These are phyloP conservation scores for Crax fasciolata DNA, from an alignment of 2,797 vertebrate genomes.

Conservation along the genomic window DNA sequence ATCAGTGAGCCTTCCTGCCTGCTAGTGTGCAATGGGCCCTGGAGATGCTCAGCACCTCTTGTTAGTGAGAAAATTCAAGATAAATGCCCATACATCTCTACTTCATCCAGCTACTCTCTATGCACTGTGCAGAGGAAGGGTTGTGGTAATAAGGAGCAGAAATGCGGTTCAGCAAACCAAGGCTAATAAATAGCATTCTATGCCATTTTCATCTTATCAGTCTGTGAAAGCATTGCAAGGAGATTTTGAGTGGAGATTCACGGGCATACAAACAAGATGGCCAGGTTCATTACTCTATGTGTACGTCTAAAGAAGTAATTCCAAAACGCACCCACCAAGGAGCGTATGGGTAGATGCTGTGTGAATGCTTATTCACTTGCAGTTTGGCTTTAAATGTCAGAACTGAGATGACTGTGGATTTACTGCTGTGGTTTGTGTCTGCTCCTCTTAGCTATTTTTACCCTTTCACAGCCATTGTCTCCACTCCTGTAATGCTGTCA, in stretches of 20 bases:
- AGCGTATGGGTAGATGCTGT: fast-evolving
- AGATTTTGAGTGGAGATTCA: background rate
- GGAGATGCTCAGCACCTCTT: background rate
- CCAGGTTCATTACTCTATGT: background rate
- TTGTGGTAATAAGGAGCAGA: background rate
- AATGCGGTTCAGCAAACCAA: background rate
- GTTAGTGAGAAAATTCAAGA: background rate
- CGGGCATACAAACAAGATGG: background rate
- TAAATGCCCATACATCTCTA: background rate
- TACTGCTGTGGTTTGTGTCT: background rate
- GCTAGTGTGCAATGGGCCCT: background rate
- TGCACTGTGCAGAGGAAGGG: background rate
- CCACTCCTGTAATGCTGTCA: background rate
- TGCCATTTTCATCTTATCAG: background rate
- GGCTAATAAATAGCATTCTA: background rate
- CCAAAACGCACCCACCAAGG: background rate
- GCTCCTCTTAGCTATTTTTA: background rate
- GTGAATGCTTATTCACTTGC: background rate
- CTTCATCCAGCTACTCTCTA: background rate
- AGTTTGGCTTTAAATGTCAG: background rate
- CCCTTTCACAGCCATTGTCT: background rate
- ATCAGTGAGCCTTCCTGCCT: background rate
- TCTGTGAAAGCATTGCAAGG: background rate
- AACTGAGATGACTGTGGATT: background rate
- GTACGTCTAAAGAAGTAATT: background rate